Evolutionary conservation across 2,113 vertebrate genomes (phyloP), one percentile per base, ranked within the genome.

Genomic region (Lota lota): DNA sequence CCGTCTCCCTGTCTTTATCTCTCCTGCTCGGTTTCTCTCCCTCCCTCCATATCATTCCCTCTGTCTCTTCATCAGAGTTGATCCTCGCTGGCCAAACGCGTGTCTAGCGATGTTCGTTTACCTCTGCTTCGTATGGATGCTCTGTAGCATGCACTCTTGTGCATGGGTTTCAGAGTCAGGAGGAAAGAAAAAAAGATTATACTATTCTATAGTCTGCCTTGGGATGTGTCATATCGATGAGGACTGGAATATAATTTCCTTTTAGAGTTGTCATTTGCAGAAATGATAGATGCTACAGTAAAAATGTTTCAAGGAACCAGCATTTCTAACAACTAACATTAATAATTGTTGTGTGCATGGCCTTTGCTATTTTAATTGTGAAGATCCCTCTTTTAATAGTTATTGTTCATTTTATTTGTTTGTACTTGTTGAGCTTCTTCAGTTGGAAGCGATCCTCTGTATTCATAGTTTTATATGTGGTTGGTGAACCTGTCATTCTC

Each of bases 391-490:
- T 73, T 80, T 65, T 69, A 77, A 11, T 47, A 47, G 40, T 47
- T 57, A 22, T 63, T 67, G 36, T 61, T 64, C 36, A 70, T 66
- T 54, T 40, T n/a, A n/a, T n/a, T 19, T 81, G 16, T 24, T 66
- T 56, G 53, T 56, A 5, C 11, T 71, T 69, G 64, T 69, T 72
- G 22, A 78, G 73, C 73, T 80, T 79, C 66, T 67, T 12, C 56
- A 21, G 17, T 83, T 76, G 57, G 14, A 76, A 77, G 75, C 76
- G 72, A 78, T 83, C 80, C 62, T 80, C 80, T 78, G 74, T 74
- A 76, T 83, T 63, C 76, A 80, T 84, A 66, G 78, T 88, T 56
- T 87, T 85, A 63, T 87, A 83, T 86, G 84, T 88, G 86, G 75
- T 81, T 87, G 85, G 80, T 87, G 84, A 88, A 79, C 64, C 79